Conservation (phyloP, 2,797 vertebrate genomes). For the Anguilla megastoma region DNA sequence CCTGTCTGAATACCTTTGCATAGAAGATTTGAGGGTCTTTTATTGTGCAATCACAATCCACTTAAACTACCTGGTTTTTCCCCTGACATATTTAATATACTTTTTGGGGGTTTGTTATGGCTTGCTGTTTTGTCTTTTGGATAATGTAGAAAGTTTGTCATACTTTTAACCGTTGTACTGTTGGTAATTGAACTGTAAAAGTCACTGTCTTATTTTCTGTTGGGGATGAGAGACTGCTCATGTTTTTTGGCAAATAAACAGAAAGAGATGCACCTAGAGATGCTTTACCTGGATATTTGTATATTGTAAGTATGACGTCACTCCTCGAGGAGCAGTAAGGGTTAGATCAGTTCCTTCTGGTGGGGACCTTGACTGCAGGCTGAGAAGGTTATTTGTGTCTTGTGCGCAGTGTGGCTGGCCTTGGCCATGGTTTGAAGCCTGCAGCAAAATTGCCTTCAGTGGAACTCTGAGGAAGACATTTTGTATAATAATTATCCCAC, state of each 20-base stretch:
- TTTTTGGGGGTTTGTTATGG: background rate
- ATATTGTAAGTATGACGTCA: background rate
- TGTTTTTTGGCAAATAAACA: slow-evolving; percentile 52
- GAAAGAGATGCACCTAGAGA: background rate
- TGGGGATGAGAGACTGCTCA: background rate
- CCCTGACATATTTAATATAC: background rate
- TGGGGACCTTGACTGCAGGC: too few species aligned
- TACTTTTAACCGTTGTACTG: background rate
- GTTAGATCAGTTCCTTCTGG: too few species aligned
- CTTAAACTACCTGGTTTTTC: background rate
- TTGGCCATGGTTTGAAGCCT: too few species aligned
- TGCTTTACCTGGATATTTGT: background rate
- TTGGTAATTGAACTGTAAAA: background rate
- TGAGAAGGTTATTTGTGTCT: too few species aligned
- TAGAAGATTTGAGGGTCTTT: background rate
- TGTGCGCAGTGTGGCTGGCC: too few species aligned
- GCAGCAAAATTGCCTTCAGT: too few species aligned
- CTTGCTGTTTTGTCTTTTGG: background rate
- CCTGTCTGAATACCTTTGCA: background rate
- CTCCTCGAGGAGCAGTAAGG: too few species aligned
- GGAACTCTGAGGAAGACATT: too few species aligned
- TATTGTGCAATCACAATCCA: slow-evolving; percentile 12
- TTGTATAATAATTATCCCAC: too few species aligned
- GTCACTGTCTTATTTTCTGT: background rate
- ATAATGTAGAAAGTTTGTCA: background rate